Conservation (phyloP, 2,797 vertebrate genomes). For the Ispidina picta region DNA sequence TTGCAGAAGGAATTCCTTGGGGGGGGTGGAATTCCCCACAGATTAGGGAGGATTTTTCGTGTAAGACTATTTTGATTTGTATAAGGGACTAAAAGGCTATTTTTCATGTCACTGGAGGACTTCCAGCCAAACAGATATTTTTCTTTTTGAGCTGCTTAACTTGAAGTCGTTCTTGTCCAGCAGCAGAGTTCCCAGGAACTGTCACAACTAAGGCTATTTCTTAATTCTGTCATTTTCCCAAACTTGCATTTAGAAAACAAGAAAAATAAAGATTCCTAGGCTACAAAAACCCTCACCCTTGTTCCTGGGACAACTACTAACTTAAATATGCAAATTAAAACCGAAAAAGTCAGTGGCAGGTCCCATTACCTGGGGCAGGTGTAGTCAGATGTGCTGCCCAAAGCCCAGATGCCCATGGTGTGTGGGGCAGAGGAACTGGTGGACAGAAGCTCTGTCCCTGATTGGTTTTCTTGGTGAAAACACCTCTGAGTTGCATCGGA, state of each 20-base stretch:
- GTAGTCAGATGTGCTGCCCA: not conserved
- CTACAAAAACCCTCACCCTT: not conserved
- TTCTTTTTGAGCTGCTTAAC: not conserved
- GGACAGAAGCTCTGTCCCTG: not conserved
- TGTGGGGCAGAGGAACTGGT: not conserved
- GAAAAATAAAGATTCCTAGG: not conserved
- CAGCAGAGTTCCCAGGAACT: not conserved
- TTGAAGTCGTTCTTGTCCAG: not conserved
- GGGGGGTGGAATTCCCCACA: conserved; percentile 10
- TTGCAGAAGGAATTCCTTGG: conserved; percentile 44
- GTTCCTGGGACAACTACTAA: not conserved
- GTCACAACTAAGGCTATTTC: not conserved
- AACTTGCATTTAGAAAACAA: not conserved
- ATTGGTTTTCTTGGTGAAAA: not conserved
- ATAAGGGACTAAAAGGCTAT: conserved; percentile 19
- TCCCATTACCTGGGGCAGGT: not conserved
- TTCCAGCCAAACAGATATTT: not conserved
- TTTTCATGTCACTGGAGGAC: conserved; percentile 28
- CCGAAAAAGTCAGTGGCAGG: not conserved
- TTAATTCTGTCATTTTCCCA: not conserved
- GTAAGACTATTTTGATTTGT: conserved; percentile 55
- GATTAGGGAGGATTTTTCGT: conserved; percentile 14
- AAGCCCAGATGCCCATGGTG: rapidly evolving
- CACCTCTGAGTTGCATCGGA: not conserved
- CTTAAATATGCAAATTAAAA: not conserved